phyloP scores from a whole-genome alignment of 1,140 invertebrate genomes.

The Oreohelix idahoensis region DNA sequence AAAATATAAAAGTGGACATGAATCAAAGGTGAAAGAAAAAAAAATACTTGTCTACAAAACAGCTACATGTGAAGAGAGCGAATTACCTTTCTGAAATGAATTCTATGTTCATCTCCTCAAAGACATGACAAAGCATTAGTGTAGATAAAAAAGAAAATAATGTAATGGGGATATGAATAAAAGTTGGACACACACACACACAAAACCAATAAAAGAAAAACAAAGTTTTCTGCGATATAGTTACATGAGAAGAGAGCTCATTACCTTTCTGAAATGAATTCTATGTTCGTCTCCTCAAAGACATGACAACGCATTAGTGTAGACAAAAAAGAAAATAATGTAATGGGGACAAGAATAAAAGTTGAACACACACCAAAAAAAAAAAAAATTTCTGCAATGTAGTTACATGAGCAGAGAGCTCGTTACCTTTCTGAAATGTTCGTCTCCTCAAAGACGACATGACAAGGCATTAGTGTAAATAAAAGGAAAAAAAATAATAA shows the following conservation, averaged over 20 bases:
- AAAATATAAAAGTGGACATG: neutral
- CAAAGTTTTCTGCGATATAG: neutral
- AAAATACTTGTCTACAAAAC: neutral
- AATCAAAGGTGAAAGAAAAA: neutral
- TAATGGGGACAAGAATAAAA: too few relatives aligned
- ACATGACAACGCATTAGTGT: constrained; percentile 26
- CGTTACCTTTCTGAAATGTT: too few relatives aligned
- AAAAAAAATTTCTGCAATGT: too few relatives aligned
- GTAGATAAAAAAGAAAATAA: constrained; percentile 42
- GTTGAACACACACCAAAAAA: too few relatives aligned
- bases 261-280: constrained; percentile 17
- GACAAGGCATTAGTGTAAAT: too few relatives aligned
- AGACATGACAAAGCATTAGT: constrained; percentile 22
- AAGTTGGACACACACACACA: too few relatives aligned
- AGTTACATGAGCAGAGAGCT: too few relatives aligned
- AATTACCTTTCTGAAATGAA: constrained; percentile 14
- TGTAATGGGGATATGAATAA: neutral
- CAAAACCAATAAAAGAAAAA: neutral
- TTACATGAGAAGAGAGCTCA: neutral
- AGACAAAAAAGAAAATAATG: constrained; percentile 41
- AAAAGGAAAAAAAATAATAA: neutral
- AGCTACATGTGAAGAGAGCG: neutral
- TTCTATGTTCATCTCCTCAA: neutral
- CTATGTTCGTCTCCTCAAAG: neutral
- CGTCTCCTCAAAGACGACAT: too few relatives aligned